Conservation (phyloP, 1,140 invertebrate genomes). For the Spodoptera litura region DNA sequence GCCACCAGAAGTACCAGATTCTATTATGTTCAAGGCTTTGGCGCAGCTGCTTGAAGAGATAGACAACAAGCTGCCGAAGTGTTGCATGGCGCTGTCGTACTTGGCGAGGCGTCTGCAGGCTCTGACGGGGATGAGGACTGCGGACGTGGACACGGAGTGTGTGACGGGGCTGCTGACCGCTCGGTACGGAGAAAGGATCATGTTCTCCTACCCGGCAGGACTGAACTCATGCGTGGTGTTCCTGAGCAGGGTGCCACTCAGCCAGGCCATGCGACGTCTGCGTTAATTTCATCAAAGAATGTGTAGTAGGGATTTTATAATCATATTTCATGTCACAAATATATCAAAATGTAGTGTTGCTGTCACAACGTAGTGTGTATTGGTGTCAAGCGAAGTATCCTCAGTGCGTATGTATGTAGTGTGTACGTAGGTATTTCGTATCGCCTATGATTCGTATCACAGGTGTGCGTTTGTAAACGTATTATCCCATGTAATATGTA, state of each 20-base stretch:
- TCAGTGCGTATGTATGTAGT: too few relatives aligned
- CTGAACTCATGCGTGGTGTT: slow-evolving; percentile 7
- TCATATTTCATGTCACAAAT: not conserved
- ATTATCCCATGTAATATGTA: too few relatives aligned
- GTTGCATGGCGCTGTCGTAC: not conserved
- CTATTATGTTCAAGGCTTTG: not conserved
- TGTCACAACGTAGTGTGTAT: too few relatives aligned
- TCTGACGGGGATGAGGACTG: slow-evolving; percentile 7
- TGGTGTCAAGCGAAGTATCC: too few relatives aligned
- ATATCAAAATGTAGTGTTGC: too few relatives aligned
- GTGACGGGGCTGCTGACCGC: not conserved
- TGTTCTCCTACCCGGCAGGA: not conserved
- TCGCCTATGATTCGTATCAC: too few relatives aligned
- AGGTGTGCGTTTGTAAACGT: too few relatives aligned
- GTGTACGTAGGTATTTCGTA: too few relatives aligned
- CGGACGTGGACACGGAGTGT: not conserved
- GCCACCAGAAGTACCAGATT: not conserved
- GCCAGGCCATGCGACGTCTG: not conserved
- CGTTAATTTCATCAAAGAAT: not conserved
- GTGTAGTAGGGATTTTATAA: not conserved
- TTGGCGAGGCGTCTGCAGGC: not conserved
- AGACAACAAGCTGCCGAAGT: not conserved
- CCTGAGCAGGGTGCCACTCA: slow-evolving; percentile 1
- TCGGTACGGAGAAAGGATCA: not conserved
- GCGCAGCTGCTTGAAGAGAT: slow-evolving; percentile 4